A percentile compares a stretch with the other conserved stretches of the same genome.
Conservation (phyloP, 2,797 vertebrate genomes). For the Threskiornis aethiopicus region DNA sequence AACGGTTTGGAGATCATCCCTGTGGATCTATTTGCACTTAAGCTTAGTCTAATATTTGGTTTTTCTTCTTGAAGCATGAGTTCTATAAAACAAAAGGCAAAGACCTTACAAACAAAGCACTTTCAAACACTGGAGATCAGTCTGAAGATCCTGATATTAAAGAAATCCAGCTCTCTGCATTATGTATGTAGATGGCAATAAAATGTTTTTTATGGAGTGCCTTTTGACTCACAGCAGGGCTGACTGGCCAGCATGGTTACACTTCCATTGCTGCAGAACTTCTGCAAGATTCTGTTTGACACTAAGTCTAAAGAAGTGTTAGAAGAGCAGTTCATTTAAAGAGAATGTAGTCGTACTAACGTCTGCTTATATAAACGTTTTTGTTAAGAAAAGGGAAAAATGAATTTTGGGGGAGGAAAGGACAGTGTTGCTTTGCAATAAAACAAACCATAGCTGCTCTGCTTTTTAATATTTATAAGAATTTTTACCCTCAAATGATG, state of each 20-base stretch:
- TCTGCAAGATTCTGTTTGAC: neutral
- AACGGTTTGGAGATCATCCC: neutral
- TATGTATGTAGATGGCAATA: neutral
- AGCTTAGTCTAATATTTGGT: neutral
- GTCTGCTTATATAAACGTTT: neutral
- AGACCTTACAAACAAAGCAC: neutral
- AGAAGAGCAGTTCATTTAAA: neutral
- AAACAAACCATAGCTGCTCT: neutral
- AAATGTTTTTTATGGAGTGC: neutral
- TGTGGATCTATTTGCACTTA: neutral
- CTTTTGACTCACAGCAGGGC: neutral
- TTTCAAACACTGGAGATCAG: neutral
- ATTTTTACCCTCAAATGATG: neutral
- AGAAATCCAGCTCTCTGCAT: neutral
- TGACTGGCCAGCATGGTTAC: neutral
- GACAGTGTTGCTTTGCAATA: neutral
- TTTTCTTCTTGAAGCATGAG: neutral
- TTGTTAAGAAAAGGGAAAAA: neutral
- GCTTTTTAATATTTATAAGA: neutral
- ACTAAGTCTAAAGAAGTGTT: neutral
- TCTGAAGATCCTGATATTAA: neutral
- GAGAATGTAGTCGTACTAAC: neutral
- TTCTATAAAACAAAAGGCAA: neutral
- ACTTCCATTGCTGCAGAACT: neutral
- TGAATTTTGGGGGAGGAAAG: neutral